Evolutionary conservation across 2,888 invertebrate genomes (phyloP).

Genomic region (Pemphredon lugubris): DNA sequence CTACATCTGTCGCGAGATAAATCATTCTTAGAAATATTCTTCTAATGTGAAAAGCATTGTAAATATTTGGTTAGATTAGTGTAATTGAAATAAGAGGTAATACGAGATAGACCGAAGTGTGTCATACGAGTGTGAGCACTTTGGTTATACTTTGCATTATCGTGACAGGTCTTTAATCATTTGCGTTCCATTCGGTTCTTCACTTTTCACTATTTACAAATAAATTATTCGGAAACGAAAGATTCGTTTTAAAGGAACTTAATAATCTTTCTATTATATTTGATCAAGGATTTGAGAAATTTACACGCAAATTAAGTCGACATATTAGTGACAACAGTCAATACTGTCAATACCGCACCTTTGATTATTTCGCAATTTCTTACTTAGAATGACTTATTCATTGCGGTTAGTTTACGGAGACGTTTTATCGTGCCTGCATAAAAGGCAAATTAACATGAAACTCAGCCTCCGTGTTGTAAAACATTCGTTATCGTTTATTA

Average conservation of each 20-base stretch:
- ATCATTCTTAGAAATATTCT: background rate
- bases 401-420: too few species aligned
- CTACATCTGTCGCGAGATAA: too few species aligned
- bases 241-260: background rate
- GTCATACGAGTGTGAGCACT: background rate
- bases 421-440: too few species aligned
- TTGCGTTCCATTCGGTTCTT: background rate
- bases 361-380: too few species aligned
- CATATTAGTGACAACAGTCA: too few species aligned
- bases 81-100: background rate
- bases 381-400: too few species aligned
- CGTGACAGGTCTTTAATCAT: background rate
- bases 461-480: too few species aligned
- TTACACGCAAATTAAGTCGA: too few species aligned
- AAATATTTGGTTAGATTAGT: background rate
- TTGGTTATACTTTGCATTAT: background rate
- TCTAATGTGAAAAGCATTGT: conserved; percentile 6
- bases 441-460: too few species aligned
- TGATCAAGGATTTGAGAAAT: too few species aligned
- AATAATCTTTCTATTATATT: background rate
- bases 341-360: too few species aligned
- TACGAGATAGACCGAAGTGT: background rate
- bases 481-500: too few species aligned
- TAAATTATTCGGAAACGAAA: conserved; percentile 2
- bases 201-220: background rate